Conservation (phyloP, 2,888 invertebrate species). For the Halictus quadricinctus region DNA sequence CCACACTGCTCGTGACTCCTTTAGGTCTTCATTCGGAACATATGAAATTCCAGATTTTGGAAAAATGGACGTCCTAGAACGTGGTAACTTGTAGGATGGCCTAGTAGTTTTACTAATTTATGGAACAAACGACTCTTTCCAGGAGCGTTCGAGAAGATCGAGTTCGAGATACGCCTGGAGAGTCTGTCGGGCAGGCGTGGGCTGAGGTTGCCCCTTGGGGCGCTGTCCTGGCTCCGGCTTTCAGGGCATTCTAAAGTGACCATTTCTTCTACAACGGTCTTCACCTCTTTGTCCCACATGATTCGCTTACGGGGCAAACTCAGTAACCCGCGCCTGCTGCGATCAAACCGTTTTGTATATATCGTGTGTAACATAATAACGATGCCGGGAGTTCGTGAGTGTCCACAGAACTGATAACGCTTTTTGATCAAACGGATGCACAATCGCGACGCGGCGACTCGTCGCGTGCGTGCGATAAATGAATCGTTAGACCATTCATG, state of each 20-base stretch:
- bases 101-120: slow-evolving; percentile 1
- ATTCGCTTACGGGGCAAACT: not conserved
- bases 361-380: slow-evolving; percentile 32
- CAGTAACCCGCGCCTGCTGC: not conserved
- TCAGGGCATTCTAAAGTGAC: not conserved
- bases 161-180: not conserved
- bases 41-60: not conserved
- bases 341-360: slow-evolving; percentile 31
- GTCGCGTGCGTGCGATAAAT: slow-evolving; percentile 18
- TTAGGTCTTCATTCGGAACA: not conserved
- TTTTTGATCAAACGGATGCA: slow-evolving; percentile 16
- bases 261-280: not conserved
- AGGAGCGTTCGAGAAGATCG: not conserved
- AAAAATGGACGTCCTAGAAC: not conserved
- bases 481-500: slow-evolving; percentile 4
- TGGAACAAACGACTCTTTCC: not conserved
- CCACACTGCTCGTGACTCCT: not conserved
- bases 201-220: not conserved
- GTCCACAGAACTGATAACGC: not conserved
- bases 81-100: not conserved
- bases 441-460: not conserved
- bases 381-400: not conserved
- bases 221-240: not conserved
- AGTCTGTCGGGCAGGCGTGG: not conserved
- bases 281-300: too few species aligned